Percentiles rank a stretch among this genome's conserved stretches.
These are phyloP conservation scores for Solenopsis invicta DNA, from an alignment of 1,140 invertebrate genomes.

Conservation along the genomic window DNA sequence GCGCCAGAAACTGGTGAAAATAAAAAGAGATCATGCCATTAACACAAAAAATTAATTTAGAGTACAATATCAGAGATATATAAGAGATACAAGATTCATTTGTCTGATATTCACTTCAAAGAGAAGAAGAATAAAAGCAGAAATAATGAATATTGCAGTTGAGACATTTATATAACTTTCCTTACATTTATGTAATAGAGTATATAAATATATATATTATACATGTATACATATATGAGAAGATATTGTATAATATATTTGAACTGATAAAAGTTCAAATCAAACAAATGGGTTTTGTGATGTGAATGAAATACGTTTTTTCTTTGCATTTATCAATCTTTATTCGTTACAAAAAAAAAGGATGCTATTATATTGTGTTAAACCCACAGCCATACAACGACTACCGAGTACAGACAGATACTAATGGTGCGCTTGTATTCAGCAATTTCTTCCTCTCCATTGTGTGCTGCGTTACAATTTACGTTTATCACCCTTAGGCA, in stretches of 20 bases:
- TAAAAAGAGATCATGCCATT: slow-evolving; percentile 26
- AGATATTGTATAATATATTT: slow-evolving; percentile 73
- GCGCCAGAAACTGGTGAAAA: slow-evolving; percentile 47
- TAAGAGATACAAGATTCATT: slow-evolving; percentile 30
- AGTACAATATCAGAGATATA: slow-evolving; percentile 62
- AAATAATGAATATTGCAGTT: slow-evolving; percentile 62
- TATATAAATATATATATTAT: slow-evolving; percentile 55
- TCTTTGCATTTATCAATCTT: slow-evolving; percentile 65
- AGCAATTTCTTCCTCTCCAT: neutral
- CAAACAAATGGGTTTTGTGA: slow-evolving; percentile 62
- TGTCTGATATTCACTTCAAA: slow-evolving; percentile 60
- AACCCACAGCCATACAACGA: slow-evolving; percentile 27
- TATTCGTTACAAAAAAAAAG: slow-evolving; percentile 4
- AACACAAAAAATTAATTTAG: slow-evolving; percentile 65
- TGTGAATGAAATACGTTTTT: slow-evolving; percentile 49
- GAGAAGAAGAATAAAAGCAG: slow-evolving; percentile 53
- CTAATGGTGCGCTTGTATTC: neutral
- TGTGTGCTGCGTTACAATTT: neutral
- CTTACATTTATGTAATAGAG: slow-evolving; percentile 52
- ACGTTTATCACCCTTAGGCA: neutral
- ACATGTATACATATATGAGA: slow-evolving; percentile 31
- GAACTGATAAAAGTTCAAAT: slow-evolving; percentile 62
- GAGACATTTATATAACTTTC: slow-evolving; percentile 58
- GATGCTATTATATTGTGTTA: slow-evolving; percentile 43
- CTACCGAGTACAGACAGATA: neutral